Percentiles rank a stretch among this genome's conserved stretches.
Conservation (phyloP, 2,797 vertebrate genomes). For the Merluccius polli region DNA sequence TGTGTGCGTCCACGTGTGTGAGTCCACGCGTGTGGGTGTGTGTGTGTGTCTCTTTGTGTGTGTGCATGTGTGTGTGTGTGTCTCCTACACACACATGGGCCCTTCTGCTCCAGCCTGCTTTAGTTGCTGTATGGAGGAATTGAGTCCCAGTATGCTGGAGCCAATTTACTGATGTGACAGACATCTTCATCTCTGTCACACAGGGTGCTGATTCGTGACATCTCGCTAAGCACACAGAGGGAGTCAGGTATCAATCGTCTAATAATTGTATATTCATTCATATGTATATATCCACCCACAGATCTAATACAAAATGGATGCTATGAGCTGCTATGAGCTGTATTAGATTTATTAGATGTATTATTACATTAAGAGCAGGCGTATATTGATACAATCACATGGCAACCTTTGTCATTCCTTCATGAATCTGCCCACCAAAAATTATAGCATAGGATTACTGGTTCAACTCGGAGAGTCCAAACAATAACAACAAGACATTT, state of each 20-base stretch:
- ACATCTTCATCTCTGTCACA: background rate
- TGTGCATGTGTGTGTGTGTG: constrained; percentile 3
- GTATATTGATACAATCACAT: background rate
- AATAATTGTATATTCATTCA: background rate
- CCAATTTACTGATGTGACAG: constrained; percentile 36
- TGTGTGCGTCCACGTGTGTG: background rate
- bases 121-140: constrained; percentile 36
- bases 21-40: constrained; percentile 1
- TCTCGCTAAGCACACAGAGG: constrained; percentile 14
- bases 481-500: background rate
- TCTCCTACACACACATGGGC: constrained; percentile 23
- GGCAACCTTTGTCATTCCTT: background rate
- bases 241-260: background rate
- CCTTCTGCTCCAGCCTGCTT: constrained; percentile 34
- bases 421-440: background rate
- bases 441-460: background rate
- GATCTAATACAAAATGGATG: constrained; percentile 5
- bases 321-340: background rate
- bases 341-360: too few species aligned
- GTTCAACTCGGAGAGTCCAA: background rate
- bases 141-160: constrained; percentile 26
- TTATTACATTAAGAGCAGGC: background rate
- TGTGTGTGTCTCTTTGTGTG: constrained; percentile 15
- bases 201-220: background rate
- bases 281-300: constrained; percentile 15